Evolutionary conservation across 2,888 invertebrate species (phyloP).

Genomic region (Dynastes tityus): DNA sequence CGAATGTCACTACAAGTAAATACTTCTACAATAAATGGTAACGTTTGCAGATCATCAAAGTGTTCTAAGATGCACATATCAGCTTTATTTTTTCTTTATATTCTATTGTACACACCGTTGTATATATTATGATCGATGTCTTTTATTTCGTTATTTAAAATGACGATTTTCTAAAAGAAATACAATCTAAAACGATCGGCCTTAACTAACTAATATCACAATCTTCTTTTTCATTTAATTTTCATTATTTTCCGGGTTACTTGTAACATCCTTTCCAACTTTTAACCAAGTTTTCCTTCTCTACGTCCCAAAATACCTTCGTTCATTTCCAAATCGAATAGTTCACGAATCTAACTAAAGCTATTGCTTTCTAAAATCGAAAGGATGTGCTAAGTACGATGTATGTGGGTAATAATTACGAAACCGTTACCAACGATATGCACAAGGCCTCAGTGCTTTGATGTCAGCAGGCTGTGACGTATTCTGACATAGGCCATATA

Average conservation of each 20-base stretch:
- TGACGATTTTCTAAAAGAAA: neutral
- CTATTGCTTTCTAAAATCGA: no score
- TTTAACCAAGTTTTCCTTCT: neutral
- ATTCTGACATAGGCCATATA: no score
- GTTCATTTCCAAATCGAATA: no score
- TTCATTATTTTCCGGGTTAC: neutral
- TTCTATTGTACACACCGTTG: conserved; percentile 5
- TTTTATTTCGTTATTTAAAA: neutral
- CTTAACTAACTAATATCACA: neutral
- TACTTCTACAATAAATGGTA: neutral
- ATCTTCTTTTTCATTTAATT: neutral
- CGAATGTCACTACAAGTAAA: neutral
- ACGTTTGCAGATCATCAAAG: neutral
- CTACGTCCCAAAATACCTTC: no score
- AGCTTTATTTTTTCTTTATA: neutral
- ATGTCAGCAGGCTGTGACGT: no score
- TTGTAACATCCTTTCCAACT: neutral
- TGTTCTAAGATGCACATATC: conserved; percentile 3
- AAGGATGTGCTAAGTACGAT: no score
- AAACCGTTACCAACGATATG: no score
- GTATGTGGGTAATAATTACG: no score
- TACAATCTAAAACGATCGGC: neutral
- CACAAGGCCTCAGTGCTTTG: no score
- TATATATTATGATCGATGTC: conserved; percentile 13
- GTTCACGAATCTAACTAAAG: no score